Evolutionary conservation across 2,888 invertebrate genomes (phyloP), one percentile per base, ranked within the genome.

Genomic region (Dynastes grantii): DNA sequence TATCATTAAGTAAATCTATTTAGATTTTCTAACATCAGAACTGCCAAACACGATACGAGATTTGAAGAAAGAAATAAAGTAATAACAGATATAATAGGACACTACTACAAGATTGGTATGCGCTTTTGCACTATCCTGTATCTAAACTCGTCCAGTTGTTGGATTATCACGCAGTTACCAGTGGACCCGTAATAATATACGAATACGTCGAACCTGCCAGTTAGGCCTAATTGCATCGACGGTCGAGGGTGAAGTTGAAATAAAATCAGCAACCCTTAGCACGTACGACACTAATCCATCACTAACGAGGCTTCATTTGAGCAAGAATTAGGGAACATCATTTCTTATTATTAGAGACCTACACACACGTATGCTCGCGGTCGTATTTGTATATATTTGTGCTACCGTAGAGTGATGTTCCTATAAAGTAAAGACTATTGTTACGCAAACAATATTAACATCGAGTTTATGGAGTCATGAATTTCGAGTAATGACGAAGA

Each of bases 271-370:
- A 84, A 86, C 86, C 85, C 86, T 83, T 81, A 82, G 87, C 90
- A 90, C 90, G 90, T 90, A 89, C 90, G 87, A 86, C 88, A 88
- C 90, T 90, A 90, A 90, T 90, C 90, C 90, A 88, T 89, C 89
- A 88, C 90, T 90, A 90, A 90, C 90, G 90, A 90, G 90, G 89
- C 88, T 85, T 86, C 85, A 85, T 83, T 85, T 85, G 84, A 84
- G 84, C 75, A 76, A 76, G 78, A 78, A 78, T 73, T 80, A 75
- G 78, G 78, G 78, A 77, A 76, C 78, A 77, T 76, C 78, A 70
- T 77, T 64, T 76, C 77, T 75, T 71, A 76, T 76, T 76, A 76
- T 77, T 76, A 63, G 53, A 58, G 63, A 67, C 58, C 71, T 75
- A 76, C 78, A 78, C 80, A 49, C 58, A 73, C 32, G 71, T 37